Base-by-base conservation (phyloP, 2,797 vertebrate species). In the Rhinogobio ventralis region DNA sequence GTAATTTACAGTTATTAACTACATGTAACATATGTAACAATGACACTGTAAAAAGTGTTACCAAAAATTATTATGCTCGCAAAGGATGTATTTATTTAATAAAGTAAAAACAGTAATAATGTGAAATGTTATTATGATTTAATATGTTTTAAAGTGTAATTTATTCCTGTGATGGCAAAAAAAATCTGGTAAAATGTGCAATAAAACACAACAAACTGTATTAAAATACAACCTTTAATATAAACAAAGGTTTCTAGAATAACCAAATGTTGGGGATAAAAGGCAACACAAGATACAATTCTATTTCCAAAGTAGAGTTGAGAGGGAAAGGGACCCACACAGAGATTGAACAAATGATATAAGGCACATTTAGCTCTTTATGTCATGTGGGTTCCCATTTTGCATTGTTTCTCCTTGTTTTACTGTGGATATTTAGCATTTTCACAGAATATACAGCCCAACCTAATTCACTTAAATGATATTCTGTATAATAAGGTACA, bases 241-340 rank as follows among this genome's bases (percentile, higher is more conserved):
- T 86, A 88, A 90, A 90, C 86, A 85, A 25, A 14, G 49, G 64
- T 85, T 80, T 57, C 42, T 78, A 77, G 85, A 49, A 82, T 62
- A 81, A 86, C n/a, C 68, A 66, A 79, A 67, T n/a, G 1, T 71
- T 57, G 14, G 33, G 69, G 45, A 66, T 28, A 67, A 80, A 86
- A 87, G 60, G 83, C 83, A 81, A 83, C 73, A 72, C 23, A 72
- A 64, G 3, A 39, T 13, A 14, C 1, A 55, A 23, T 53, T 4
- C 36, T 39, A 49, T 55, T 55, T 55, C 62, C 33, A 68, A 57
- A 33, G 51, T 46, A 73, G 15, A 49, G 5, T 64, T 30, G 13
- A 51, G 62, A 14, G n/a, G 42, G 7, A 45, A 45, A 62, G 36
- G 15, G 25, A 83, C 46, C 49, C 73, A 66, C 30, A 57, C 2